Evolutionary conservation across 2,888 invertebrate species (phyloP).

Genomic region (Stenotaenia linearis): DNA sequence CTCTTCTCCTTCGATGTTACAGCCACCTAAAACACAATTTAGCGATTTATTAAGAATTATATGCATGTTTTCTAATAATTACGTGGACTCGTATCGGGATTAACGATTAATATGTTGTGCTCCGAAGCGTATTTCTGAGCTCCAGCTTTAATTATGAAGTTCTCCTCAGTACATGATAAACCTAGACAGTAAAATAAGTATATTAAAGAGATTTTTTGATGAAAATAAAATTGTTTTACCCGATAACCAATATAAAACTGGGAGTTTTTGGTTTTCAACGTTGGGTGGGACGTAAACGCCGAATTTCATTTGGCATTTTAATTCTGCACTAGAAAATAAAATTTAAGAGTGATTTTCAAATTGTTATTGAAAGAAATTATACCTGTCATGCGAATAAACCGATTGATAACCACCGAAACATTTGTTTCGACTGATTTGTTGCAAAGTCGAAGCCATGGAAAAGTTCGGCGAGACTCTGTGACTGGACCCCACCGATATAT

Average conservation of each 20-base stretch:
- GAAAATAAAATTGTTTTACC: constrained; percentile 46
- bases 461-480: too few relatives aligned
- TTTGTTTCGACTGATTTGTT: constrained; percentile 51
- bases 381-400: constrained; percentile 74
- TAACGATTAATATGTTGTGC: constrained; percentile 77
- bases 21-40: constrained; percentile 55
- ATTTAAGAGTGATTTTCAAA: background rate
- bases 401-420: constrained; percentile 80
- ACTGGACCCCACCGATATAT: too few relatives aligned
- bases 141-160: constrained; percentile 93
- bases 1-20: constrained; percentile 83
- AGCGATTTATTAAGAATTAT: background rate
- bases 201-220: constrained; percentile 8
- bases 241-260: constrained; percentile 85
- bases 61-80: constrained; percentile 37
- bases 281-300: constrained; percentile 83
- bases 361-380: constrained; percentile 32
- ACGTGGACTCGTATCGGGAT: constrained; percentile 91
- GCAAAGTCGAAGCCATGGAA: background rate
- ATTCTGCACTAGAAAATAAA: constrained; percentile 52
- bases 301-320: constrained; percentile 89
- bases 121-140: constrained; percentile 85
- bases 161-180: constrained; percentile 77
- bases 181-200: constrained; percentile 38
- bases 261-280: constrained; percentile 57